Evolutionary conservation across 2,797 vertebrate genomes (phyloP).

Genomic region (Tokudaia tokunoshimensis): DNA sequence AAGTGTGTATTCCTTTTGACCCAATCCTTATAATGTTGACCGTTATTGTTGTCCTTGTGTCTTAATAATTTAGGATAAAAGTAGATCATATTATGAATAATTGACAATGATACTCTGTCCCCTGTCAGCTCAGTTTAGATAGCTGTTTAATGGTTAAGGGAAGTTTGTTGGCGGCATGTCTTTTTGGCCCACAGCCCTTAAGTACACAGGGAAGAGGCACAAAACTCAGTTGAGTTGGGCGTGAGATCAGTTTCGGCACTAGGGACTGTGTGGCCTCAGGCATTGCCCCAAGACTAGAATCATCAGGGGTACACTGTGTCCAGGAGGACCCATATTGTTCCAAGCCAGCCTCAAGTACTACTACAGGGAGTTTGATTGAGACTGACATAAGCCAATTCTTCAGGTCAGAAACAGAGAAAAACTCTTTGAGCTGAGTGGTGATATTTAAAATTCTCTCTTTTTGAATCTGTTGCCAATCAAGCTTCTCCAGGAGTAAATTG

Average conservation of each 20-base stretch:
- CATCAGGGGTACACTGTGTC: neutral
- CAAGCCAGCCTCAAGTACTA: neutral
- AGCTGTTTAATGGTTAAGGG: constrained; percentile 37
- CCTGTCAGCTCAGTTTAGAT: constrained; percentile 5
- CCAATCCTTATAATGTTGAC: neutral
- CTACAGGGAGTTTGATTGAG: constrained; percentile 59
- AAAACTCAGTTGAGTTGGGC: neutral
- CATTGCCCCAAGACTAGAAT: neutral
- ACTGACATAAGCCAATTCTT: constrained; percentile 52
- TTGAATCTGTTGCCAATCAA: constrained; percentile 66
- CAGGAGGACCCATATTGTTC: constrained; percentile 18
- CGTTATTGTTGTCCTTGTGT: neutral
- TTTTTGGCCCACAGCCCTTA: constrained; percentile 37
- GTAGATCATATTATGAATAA: neutral
- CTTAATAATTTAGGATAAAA: constrained; percentile 38
- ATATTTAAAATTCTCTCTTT: constrained; percentile 72
- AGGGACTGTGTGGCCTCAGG: constrained; percentile 22
- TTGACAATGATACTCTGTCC: neutral
- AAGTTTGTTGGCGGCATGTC: neutral
- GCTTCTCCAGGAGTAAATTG: constrained; percentile 56
- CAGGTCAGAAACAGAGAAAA: constrained; percentile 66
- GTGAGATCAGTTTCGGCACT: neutral
- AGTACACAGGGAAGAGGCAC: neutral
- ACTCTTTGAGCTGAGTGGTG: constrained; percentile 74
- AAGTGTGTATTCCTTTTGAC: constrained; percentile 3